Evolutionary conservation across 2,797 vertebrate species (phyloP).

Genomic region (Apogon talboti): DNA sequence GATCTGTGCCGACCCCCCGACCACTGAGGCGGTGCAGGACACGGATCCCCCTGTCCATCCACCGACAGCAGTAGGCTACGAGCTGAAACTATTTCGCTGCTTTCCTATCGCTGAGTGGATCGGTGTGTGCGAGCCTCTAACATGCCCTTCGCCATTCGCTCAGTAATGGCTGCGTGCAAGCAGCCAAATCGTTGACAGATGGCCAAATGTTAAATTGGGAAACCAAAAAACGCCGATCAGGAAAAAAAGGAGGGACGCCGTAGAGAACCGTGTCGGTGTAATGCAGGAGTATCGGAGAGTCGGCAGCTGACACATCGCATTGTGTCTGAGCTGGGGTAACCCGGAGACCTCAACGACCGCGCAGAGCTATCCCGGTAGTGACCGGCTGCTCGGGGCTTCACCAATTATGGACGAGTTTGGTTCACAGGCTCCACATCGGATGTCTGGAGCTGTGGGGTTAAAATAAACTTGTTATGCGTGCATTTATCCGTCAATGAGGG

Average conservation of each 20-base stretch:
- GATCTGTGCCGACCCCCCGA: constrained; percentile 43
- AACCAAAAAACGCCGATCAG: constrained; percentile 46
- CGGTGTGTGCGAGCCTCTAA: constrained; percentile 56
- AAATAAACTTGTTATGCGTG: constrained; percentile 58
- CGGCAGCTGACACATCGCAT: constrained; percentile 76
- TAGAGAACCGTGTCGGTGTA: constrained; percentile 21
- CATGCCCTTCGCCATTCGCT: constrained; percentile 73
- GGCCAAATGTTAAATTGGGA: constrained; percentile 66
- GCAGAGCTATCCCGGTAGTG: constrained; percentile 74
- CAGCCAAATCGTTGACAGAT: constrained; percentile 71
- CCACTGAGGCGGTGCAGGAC: constrained; percentile 47
- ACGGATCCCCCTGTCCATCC: constrained; percentile 52
- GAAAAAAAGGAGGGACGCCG: neutral
- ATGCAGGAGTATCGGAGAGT: constrained; percentile 61
- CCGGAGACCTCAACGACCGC: constrained; percentile 75
- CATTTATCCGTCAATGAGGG: constrained; percentile 19
- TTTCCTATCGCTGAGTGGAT: constrained; percentile 54
- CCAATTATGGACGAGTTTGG: constrained; percentile 64
- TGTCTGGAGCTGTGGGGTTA: constrained; percentile 36
- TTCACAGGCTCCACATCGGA: constrained; percentile 45
- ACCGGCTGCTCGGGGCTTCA: constrained; percentile 71
- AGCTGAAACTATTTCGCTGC: constrained; percentile 61
- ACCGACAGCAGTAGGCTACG: constrained; percentile 26
- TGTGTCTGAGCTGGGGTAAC: constrained; percentile 74
- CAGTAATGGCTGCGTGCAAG: constrained; percentile 73